A percentile compares a stretch with the other conserved stretches of the same genome.
Conservation (phyloP, 2,797 vertebrate genomes). For the Syngnathus rostellatus region DNA sequence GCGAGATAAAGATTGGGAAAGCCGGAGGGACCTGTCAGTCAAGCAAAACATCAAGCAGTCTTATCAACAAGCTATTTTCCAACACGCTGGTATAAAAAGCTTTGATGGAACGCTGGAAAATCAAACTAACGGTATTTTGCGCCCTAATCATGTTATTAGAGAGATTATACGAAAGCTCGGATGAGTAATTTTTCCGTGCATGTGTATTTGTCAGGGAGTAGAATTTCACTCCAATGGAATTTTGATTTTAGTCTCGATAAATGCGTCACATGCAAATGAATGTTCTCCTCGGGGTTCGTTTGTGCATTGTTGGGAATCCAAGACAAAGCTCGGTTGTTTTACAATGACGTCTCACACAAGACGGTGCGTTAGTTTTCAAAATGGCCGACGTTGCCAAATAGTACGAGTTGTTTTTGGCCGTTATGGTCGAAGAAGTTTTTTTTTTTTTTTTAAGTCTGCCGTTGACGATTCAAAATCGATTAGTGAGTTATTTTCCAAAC, state of each 20-base stretch:
- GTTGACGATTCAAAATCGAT: constrained; percentile 4
- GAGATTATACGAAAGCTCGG: not conserved
- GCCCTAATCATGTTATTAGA: not conserved
- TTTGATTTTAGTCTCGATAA: not conserved
- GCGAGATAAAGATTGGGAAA: constrained; percentile 33
- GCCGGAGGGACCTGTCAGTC: constrained; percentile 42
- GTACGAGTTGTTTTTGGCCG: not conserved
- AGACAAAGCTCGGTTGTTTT: constrained; percentile 23
- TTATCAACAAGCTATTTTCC: constrained; percentile 15
- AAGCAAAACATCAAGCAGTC: constrained; percentile 7
- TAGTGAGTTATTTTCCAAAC: not conserved
- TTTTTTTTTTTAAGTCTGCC: not conserved
- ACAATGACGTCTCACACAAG: constrained; percentile 24
- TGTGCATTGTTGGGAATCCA: constrained; percentile 14
- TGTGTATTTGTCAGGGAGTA: not conserved
- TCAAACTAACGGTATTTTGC: constrained; percentile 17
- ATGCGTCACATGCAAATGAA: constrained; percentile 6
- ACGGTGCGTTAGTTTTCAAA: not conserved
- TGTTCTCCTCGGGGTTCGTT: not conserved
- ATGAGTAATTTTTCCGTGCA: not conserved
- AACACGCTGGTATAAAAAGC: constrained; percentile 16
- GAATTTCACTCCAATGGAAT: not conserved
- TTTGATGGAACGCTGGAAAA: constrained; percentile 41
- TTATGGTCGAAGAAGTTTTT: not conserved
- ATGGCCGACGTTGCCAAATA: not conserved